phyloP scores from a whole-genome alignment of 2,888 invertebrate genomes.

The Tenthredo livida region DNA sequence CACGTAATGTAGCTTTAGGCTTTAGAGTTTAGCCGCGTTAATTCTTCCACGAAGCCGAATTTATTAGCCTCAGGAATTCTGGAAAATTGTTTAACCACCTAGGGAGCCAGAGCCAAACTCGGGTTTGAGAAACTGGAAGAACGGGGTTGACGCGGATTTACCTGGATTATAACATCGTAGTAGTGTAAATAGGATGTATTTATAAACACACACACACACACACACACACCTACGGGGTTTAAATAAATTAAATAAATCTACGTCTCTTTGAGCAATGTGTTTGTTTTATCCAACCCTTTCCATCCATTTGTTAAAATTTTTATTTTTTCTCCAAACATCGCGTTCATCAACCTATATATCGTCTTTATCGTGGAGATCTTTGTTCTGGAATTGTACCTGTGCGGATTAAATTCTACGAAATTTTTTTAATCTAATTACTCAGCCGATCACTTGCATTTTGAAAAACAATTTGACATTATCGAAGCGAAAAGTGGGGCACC shows the following conservation, averaged over 20 bases:
- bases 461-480: too few relatives aligned
- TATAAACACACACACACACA: neutral
- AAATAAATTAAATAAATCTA: neutral
- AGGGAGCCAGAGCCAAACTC: neutral
- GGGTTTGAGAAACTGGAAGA: neutral
- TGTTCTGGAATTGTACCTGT: too few relatives aligned
- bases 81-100: neutral
- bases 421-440: too few relatives aligned
- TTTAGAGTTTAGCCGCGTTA: neutral
- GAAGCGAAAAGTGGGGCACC: too few relatives aligned
- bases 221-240: neutral
- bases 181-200: neutral
- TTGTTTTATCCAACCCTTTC: neutral
- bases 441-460: too few relatives aligned
- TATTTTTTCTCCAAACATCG: neutral
- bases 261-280: neutral
- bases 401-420: too few relatives aligned
- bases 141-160: neutral
- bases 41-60: conserved; percentile 5
- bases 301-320: neutral
- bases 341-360: neutral
- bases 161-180: neutral
- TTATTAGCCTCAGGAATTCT: neutral
- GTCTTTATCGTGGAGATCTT: too few relatives aligned
- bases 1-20: neutral